phyloP scores from a whole-genome alignment of 1,140 invertebrate genomes.

The Plectus sambesii region DNA sequence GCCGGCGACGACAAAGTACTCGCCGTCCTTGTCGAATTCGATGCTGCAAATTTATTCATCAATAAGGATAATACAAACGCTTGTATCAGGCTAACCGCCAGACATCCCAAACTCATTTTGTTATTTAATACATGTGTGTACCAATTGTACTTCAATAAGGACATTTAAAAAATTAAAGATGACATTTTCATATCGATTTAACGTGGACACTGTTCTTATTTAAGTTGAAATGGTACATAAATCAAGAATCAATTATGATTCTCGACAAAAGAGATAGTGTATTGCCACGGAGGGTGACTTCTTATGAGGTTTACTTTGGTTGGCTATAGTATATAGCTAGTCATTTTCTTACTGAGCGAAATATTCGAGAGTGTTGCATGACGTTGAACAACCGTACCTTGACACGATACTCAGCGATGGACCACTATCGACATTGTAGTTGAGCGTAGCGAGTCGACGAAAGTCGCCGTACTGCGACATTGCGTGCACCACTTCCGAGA shows the following conservation, averaged over 20 bases:
- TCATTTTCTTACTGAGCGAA: not conserved
- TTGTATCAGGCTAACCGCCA: not conserved
- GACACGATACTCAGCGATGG: slow-evolving; percentile 85
- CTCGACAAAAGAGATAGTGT: too few species aligned
- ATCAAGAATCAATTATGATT: too few species aligned
- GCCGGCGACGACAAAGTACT: slow-evolving; percentile 89
- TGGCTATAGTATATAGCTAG: too few species aligned
- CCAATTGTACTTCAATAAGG: not conserved
- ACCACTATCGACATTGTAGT: slow-evolving; percentile 76
- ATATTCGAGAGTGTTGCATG: not conserved
- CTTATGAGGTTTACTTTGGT: too few species aligned
- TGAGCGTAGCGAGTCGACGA: slow-evolving; percentile 68
- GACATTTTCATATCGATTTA: too few species aligned
- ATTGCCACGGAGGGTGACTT: too few species aligned
- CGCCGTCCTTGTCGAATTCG: slow-evolving; percentile 91
- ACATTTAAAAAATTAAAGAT: slow-evolving; percentile 2
- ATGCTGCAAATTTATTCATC: slow-evolving; percentile 59
- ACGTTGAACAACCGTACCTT: slow-evolving; percentile 47
- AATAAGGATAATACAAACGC: not conserved
- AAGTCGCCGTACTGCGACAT: slow-evolving; percentile 72
- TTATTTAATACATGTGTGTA: not conserved
- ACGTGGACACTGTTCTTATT: too few species aligned
- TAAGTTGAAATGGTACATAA: too few species aligned
- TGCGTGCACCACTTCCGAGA: slow-evolving; percentile 73
- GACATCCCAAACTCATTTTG: not conserved